Base-by-base conservation (phyloP, 2,888 invertebrate species). In the Eupithecia tripunctaria region DNA sequence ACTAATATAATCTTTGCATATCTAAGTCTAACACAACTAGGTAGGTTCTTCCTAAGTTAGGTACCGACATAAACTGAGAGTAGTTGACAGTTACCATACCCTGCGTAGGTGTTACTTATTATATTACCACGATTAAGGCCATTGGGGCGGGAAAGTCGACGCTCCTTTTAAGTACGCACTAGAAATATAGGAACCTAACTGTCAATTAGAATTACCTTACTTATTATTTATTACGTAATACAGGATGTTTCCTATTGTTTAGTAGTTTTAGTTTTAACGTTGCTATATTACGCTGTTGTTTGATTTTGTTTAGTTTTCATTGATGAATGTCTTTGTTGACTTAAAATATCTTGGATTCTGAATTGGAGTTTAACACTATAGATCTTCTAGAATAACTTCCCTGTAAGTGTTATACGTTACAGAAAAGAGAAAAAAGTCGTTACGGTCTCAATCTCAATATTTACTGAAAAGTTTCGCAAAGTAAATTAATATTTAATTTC, bases 71-170 rank as follows among this genome's bases (percentile, higher is more conserved):
- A 47, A 32, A 62, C 60, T 60, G 36, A 21, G 41, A 69, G 64
- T 47, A 67, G 36, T 29, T 59, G 59, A 29, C 43, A 70, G 68
- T 59, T 32, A 70, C 64, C 71, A 75, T 72, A 71, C 65, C 56
- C 74, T 68, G 72, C 51, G 77, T 78, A 72, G 79, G 78, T 68
- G 71, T 36, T 32, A 29, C 41, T 70, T 74, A 68, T 65, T 63
- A 51, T 56, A 68, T 47, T 36, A 51, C 62, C 47, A 25, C 27
- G 66, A 75, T 70, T 74, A 67, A 72, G 74, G 73, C 68, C 63
- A 65, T 56, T 63, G 36, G 66, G 70, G 43, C 69, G 70, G 70
- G 73, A 76, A 73, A 76, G 76, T 76, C n/a, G 38, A 62, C 62
- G 32, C 18, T 32, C 36, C 21, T 62, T 62, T 14, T 62, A 62